Base-by-base conservation (phyloP, 2,888 invertebrate species). In the Pinctada fucata region DNA sequence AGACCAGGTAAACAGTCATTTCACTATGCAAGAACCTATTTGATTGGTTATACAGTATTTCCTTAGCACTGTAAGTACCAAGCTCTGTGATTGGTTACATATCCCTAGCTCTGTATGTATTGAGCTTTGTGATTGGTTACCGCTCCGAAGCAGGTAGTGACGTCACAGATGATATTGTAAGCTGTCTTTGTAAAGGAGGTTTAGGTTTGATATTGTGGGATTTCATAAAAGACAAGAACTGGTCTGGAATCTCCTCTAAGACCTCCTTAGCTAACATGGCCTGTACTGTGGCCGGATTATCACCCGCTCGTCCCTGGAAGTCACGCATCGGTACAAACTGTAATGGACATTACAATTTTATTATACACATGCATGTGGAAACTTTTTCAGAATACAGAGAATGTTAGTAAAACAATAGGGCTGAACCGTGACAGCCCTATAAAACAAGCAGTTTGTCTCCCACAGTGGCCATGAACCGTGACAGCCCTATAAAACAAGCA, bases 201-300 rank as follows among this genome's bases (percentile, higher is more conserved):
- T 92, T 91, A 1, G 94, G 94, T 81, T 90, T 90, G 77, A 94
- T 91, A 63, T 91, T 91, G 73, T 93, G 91, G 31, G 91, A 89
- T 84, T 93, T 93, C 94, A 94, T 94, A 85, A 90, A 91, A 0
- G 90, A 90, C 67, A 91, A 78, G 82, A 92, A 91, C 85, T 94
- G 94, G 64, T 93, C 93, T 0, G 94, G 94, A 13, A 95, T 93
- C 89, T 95, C 94, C 5, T 94, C 94, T 65, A 95, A 88, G n/a
- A 94, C 94, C 86, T 94, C 94, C 87, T 94, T 94, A 49, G 94
- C 94, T 72, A 95, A 90, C 71, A 91, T 89, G 0, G 92, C 92
- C 83, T 93, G 92, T 3, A 90, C 80, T 31, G 88, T 81, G 2
- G 85, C 89, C 50, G 92, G 89, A 83, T 92, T 92, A 45, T 89